Base-by-base conservation (phyloP, 2,797 vertebrate species). In the Gymnothorax javanicus region DNA sequence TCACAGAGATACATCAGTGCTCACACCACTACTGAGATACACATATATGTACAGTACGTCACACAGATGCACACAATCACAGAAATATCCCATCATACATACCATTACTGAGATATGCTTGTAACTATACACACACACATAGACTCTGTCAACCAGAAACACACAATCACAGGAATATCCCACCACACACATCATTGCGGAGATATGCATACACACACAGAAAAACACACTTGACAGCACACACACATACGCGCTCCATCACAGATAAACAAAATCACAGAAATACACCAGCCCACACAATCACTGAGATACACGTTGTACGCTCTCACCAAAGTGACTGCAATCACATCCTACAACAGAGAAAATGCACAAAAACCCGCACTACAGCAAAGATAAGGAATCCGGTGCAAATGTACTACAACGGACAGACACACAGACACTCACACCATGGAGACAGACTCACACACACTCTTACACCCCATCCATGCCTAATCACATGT, bases 181-280 rank as follows among this genome's bases (percentile, higher is more conserved):
- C n/a, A 27, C 2, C 25, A 71, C 69, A 71, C 25, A 71, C 25
- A 33, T 27, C 69, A 71, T 27, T 27, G 33, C 64, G 25, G 20
- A 67, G 60, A 25, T n/a, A 8, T 23, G n/a, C 23, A 69, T 25
- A 69, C 64, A 69, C n/a, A 25, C 67, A 69, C 23, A 69, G 67
- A 15, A 27, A 69, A 25, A 69, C 64, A 69, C 20, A 25, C n/a
- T 8, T n/a, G 23, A 69, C 13, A 23, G 25, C 64, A 69, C 64
- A 69, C 23, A 69, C 23, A 69, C n/a, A 69, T n/a, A 69, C 67
- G n/a, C n/a, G 4, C 67, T 69, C 67, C n/a, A 7, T 56, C 57
- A 83, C n/a, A 83, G 8, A 83, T 33, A 83, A n/a, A 83, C 54
- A 60, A 8, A 27, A 54, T 23, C 56, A 83, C 7, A 83, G 50